Evolutionary conservation across 2,888 invertebrate genomes (phyloP).

Genomic region (Thysanoteuthis rhombus): DNA sequence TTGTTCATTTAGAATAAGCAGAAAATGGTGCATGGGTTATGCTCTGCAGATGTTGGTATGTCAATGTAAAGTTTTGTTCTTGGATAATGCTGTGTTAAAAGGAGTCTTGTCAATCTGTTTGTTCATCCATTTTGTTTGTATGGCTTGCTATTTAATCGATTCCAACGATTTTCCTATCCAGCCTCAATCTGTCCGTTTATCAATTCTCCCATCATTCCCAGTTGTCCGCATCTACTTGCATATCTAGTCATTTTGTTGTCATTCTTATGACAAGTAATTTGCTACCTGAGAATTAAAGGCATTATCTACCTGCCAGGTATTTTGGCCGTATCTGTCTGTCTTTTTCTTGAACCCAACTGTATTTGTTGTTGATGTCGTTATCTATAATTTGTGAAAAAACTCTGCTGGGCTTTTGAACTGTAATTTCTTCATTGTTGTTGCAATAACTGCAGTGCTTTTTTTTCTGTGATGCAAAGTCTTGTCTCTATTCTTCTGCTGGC

Average conservation of each 20-base stretch:
- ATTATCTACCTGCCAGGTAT: background rate
- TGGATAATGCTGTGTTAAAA: background rate
- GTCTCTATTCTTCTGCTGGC: background rate
- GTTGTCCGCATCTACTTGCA: background rate
- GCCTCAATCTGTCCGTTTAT: background rate
- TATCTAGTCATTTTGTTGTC: background rate
- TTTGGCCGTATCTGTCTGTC: background rate
- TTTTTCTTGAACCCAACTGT: background rate
- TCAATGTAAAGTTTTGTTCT: background rate
- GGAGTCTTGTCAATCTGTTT: background rate
- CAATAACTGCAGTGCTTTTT: background rate
- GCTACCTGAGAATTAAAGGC: background rate
- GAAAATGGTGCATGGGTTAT: background rate
- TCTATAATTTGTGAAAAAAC: background rate
- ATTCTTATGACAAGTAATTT: background rate
- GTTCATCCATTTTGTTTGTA: background rate
- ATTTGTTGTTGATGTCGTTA: conserved; percentile 12
- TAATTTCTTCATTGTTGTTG: background rate
- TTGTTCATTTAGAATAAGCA: background rate
- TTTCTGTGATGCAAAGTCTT: background rate
- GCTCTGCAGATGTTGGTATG: background rate
- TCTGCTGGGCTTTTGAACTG: background rate
- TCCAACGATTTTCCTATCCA: background rate
- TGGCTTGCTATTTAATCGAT: background rate
- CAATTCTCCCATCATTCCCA: background rate